Evolutionary conservation across 2,888 invertebrate genomes (phyloP).

Genomic region (Morpho achilles): DNA sequence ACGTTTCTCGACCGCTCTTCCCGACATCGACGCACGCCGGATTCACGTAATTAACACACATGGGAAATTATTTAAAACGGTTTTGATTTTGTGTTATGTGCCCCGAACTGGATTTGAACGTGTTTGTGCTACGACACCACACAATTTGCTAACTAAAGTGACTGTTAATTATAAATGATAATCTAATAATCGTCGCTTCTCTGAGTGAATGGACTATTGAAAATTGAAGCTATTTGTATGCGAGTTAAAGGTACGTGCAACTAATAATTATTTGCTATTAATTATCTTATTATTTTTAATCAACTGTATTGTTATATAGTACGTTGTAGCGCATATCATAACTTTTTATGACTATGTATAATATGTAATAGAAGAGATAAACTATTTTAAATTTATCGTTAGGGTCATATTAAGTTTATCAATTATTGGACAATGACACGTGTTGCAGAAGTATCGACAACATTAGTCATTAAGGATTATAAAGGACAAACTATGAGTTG

Average conservation of each 20-base stretch:
- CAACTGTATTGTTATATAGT: slow-evolving; percentile 9
- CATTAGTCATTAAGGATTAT: neutral
- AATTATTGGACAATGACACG: slow-evolving; percentile 14
- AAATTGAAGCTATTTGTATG: slow-evolving; percentile 38
- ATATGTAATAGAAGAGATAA: too few species aligned
- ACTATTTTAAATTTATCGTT: slow-evolving; percentile 16
- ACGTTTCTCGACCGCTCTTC: slow-evolving; percentile 43
- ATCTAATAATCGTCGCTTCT: slow-evolving; percentile 32
- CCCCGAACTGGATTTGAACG: slow-evolving; percentile 59
- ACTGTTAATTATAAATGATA: slow-evolving; percentile 34
- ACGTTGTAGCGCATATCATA: slow-evolving; percentile 12
- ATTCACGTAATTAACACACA: slow-evolving; percentile 56
- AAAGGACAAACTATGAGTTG: slow-evolving; percentile 3
- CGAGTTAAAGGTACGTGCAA: slow-evolving; percentile 54
- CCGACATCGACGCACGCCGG: slow-evolving; percentile 46
- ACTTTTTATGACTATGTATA: slow-evolving; percentile 16
- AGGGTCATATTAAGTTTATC: slow-evolving; percentile 24
- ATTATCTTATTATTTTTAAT: slow-evolving; percentile 10
- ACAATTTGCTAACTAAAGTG: slow-evolving; percentile 29
- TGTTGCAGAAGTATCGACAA: slow-evolving; percentile 10
- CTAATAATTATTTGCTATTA: slow-evolving; percentile 29
- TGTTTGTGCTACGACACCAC: slow-evolving; percentile 49
- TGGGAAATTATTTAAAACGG: slow-evolving; percentile 51
- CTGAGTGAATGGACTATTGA: slow-evolving; percentile 48
- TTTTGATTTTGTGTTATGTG: slow-evolving; percentile 53